Conservation (phyloP, 2,888 invertebrate genomes). For the Mesorhabditis spiculigera region DNA sequence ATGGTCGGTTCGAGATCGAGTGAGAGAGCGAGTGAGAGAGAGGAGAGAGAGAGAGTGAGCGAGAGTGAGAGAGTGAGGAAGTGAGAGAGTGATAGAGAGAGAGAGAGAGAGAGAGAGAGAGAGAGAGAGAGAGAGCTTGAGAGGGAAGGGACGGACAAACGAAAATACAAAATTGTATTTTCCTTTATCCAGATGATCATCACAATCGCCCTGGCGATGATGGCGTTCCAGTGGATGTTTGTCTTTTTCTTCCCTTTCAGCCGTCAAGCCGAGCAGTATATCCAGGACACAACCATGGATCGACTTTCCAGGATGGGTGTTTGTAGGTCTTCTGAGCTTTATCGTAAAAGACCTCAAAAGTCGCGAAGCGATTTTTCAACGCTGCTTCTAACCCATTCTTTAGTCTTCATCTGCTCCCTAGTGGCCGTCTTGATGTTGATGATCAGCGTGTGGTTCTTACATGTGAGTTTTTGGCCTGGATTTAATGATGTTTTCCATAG, state of each 20-base stretch:
- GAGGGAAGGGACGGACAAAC: not conserved
- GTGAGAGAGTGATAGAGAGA: not conserved
- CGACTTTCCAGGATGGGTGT: not conserved
- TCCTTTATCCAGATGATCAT: not conserved
- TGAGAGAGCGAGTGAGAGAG: not conserved
- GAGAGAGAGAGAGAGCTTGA: not conserved
- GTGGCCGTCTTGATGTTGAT: not conserved
- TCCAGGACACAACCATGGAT: not conserved
- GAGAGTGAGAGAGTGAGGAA: not conserved
- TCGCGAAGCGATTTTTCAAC: not conserved
- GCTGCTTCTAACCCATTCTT: not conserved
- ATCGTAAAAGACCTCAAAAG: not conserved
- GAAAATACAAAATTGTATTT: not conserved
- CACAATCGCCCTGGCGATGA: not conserved
- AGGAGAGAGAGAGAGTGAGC: not conserved
- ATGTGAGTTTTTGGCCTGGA: not conserved
- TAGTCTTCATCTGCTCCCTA: not conserved
- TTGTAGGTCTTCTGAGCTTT: not conserved
- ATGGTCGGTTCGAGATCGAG: not conserved
- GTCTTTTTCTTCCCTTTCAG: conserved; percentile 4
- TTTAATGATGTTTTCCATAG: not conserved
- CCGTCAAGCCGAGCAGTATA: not conserved
- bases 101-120: not conserved
- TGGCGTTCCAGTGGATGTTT: conserved; percentile 2
- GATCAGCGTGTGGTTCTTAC: not conserved